Conservation (phyloP, 2,113 vertebrate species). For the Panurus biarmicus region DNA sequence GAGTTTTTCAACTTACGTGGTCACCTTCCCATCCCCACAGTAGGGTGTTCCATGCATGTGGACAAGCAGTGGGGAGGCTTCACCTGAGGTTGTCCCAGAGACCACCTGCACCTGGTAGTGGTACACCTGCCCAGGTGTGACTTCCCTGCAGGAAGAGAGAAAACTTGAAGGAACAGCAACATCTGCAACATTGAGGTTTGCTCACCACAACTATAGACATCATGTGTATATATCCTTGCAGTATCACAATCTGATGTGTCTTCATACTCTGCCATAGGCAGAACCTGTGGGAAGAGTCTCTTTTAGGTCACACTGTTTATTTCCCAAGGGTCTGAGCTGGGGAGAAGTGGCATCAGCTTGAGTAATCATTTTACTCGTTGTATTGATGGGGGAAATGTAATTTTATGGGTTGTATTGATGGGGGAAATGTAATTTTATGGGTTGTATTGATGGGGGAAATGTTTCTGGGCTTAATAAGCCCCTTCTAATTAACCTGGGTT, state of each 20-base stretch:
- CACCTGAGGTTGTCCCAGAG: slow-evolving; percentile 73
- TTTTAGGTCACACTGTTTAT: background rate
- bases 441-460: background rate
- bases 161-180: background rate
- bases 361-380: background rate
- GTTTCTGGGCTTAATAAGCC: background rate
- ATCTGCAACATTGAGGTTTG: background rate
- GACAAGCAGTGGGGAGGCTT: slow-evolving; percentile 77
- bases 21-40: slow-evolving; percentile 85
- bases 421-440: background rate
- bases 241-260: background rate
- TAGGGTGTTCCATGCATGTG: slow-evolving; percentile 80
- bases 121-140: slow-evolving; percentile 76
- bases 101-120: slow-evolving; percentile 83
- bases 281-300: background rate
- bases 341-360: background rate
- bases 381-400: background rate
- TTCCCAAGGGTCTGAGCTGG: background rate
- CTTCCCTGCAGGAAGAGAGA: slow-evolving; percentile 74
- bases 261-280: background rate
- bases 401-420: background rate
- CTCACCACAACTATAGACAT: background rate
- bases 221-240: background rate
- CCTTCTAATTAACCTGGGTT: background rate
- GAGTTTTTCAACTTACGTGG: slow-evolving; percentile 68